Base-by-base conservation (phyloP, 2,888 invertebrate genomes). In the Malthinus flaveolus region DNA sequence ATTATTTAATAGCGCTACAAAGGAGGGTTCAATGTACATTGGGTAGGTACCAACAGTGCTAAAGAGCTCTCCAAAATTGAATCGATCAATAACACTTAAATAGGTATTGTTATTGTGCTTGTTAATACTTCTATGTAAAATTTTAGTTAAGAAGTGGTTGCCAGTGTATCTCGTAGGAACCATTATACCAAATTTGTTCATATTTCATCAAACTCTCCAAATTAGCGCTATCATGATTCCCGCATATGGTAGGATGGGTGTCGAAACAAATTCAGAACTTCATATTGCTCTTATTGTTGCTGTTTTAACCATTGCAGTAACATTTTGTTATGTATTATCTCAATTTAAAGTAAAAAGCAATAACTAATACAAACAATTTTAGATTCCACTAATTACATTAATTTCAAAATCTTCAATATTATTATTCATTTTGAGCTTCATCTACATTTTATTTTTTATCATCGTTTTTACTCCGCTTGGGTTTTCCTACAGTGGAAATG, bases 401-500 rank as follows among this genome's bases (percentile, higher is more conserved):
- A 56, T 76, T 4, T 63, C 68, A 46, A 67, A 71, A 45, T 67
- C 70, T 32, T 65, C 63, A 55, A 68, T 70, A 50, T 64, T 72
- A 7, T 60, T 74, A 11, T 50, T 64, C 3, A 62, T 64, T 34
- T 52, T 77, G 53, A 64, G 62, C 8, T 42, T 51, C 1, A 35
- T 71, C 8, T 76, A 74, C 63, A n/a, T 71, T 13, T 53, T 67
- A 39, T 70, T 68, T 42, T 56, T 83, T 33, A 74, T 82, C 73
- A 76, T 87, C 36, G 75, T 83, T 60, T 79, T 85, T 53, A 87
- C 88, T 31, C 84, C 85, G 46, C 78, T 88, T 53, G 88, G 89
- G 42, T 87, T 87, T 75, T 88, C 91, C 1, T 93, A 90, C 78
- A 84, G 84, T 66, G 84, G 83, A 13, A 81, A 85, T 69, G 73